Percentiles rank a stretch among this genome's conserved stretches.
These are phyloP conservation scores for Pangasianodon gigas DNA, from an alignment of 2,113 vertebrate genomes.

Conservation along the genomic window DNA sequence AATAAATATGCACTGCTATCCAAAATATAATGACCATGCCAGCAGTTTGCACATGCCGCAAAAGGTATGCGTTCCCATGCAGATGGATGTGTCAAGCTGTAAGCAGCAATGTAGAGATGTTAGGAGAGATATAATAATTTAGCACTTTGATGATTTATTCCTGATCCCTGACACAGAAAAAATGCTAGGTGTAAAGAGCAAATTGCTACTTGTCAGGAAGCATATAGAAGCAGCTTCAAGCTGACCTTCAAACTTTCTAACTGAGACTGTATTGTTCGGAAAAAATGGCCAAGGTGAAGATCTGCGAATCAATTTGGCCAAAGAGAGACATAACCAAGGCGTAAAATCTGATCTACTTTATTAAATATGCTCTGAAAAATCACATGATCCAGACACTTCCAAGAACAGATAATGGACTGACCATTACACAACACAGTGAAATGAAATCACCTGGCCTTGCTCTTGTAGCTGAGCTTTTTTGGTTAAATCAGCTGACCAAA, in stretches of 20 bases:
- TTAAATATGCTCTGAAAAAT: not conserved
- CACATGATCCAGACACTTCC: not conserved
- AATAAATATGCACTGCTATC: not conserved
- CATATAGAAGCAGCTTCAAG: not conserved
- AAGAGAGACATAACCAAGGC: not conserved
- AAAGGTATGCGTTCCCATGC: not conserved
- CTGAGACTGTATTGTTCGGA: slow-evolving; percentile 14
- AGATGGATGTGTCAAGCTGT: slow-evolving; percentile 11
- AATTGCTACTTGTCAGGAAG: slow-evolving; percentile 36
- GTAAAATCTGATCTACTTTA: not conserved
- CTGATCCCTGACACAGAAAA: slow-evolving; percentile 17
- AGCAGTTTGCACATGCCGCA: not conserved
- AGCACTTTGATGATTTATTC: slow-evolving; percentile 4
- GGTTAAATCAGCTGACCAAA: not conserved
- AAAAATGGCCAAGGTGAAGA: slow-evolving; percentile 5
- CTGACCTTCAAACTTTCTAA: not conserved
- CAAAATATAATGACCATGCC: not conserved
- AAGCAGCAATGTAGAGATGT: not conserved
- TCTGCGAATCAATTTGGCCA: slow-evolving; percentile 27
- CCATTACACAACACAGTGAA: not conserved
- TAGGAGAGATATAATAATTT: slow-evolving; percentile 10
- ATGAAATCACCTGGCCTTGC: not conserved
- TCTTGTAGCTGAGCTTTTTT: not conserved
- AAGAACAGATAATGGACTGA: not conserved
- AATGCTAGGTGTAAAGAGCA: slow-evolving; percentile 12